phyloP scores from a whole-genome alignment of 1,140 invertebrate species.

The Antheraea mylitta region DNA sequence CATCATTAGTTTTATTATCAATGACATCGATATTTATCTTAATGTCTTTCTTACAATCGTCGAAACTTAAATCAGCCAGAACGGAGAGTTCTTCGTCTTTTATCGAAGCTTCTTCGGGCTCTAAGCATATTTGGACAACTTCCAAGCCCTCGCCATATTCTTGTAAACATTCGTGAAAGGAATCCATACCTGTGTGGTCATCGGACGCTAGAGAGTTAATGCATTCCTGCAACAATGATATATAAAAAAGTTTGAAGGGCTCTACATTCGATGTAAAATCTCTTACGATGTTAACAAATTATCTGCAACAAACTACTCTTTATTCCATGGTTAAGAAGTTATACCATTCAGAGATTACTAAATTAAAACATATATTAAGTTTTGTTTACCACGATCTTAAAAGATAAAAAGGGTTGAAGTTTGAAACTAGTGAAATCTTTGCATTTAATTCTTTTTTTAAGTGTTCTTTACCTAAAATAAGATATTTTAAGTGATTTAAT shows the following conservation, averaged over 20 bases:
- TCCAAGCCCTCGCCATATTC: slow-evolving; percentile 81
- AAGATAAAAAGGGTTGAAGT: no score
- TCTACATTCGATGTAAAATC: not conserved
- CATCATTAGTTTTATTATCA: slow-evolving; percentile 35
- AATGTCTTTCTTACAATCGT: slow-evolving; percentile 60
- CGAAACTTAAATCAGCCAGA: slow-evolving; percentile 69
- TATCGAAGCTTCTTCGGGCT: slow-evolving; percentile 74
- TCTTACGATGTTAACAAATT: no score
- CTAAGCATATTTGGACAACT: slow-evolving; percentile 80
- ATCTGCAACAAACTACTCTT: no score
- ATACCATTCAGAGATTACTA: no score
- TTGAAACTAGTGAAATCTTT: no score
- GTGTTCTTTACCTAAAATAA: no score
- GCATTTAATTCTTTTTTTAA: no score
- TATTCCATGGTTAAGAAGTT: no score
- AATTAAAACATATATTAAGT: no score
- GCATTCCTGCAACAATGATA: slow-evolving; percentile 60
- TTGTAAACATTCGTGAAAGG: slow-evolving; percentile 81
- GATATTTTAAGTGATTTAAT: not conserved
- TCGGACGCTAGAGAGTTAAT: slow-evolving; percentile 78
- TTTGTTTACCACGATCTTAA: no score
- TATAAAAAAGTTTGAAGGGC: not conserved
- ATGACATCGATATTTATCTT: slow-evolving; percentile 26
- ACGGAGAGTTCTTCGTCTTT: slow-evolving; percentile 75
- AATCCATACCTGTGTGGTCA: slow-evolving; percentile 80